Conservation (phyloP, 2,113 vertebrate species). For the Dasypus novemcinctus region DNA sequence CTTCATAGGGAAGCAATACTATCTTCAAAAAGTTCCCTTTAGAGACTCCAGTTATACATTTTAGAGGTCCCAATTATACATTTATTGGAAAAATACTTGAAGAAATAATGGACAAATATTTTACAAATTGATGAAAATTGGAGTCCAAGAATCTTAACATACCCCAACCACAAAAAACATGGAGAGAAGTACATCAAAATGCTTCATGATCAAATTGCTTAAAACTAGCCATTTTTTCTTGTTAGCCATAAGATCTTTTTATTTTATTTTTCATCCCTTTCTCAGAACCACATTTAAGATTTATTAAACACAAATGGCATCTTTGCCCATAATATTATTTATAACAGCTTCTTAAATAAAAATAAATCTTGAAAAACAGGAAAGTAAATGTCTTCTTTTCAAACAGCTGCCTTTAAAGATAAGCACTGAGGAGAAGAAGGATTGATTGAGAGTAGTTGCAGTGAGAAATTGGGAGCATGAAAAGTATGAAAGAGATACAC, state of each 20-base stretch:
- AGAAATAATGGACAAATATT: not conserved
- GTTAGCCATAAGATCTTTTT: too few relatives aligned
- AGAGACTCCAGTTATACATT: not conserved
- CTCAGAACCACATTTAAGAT: not conserved
- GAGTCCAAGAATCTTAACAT: not conserved
- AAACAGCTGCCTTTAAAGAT: not conserved
- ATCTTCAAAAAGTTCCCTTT: not conserved
- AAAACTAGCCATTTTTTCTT: not conserved
- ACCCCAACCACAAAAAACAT: not conserved
- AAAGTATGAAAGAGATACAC: not conserved
- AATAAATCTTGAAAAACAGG: not conserved
- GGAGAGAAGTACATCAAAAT: not conserved
- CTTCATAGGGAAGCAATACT: not conserved
- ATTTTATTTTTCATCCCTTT: not conserved
- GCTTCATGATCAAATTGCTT: too few relatives aligned
- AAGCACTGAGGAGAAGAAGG: rapidly evolving
- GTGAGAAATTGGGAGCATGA: too few relatives aligned
- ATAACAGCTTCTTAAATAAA: not conserved
- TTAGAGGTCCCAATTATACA: not conserved
- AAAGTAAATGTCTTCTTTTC: not conserved
- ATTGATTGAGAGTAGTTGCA: not conserved
- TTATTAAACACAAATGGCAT: too few relatives aligned
- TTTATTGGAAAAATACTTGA: not conserved
- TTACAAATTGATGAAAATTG: not conserved
- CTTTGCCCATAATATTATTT: not conserved